Base-by-base conservation (phyloP, 2,888 invertebrate genomes). In the Congeria kusceri region DNA sequence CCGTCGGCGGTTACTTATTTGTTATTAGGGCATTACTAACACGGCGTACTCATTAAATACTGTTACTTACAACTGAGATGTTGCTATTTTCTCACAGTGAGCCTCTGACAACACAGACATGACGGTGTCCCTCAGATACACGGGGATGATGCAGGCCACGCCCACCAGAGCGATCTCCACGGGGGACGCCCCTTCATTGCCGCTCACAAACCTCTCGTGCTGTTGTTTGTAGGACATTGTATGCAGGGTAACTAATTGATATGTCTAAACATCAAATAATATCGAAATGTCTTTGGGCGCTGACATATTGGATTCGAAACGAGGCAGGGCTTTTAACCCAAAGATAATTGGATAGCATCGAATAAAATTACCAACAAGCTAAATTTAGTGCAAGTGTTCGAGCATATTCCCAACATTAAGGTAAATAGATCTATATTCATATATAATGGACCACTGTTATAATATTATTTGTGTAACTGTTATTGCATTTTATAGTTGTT, bases 161-260 rank as follows among this genome's bases (percentile, higher is more conserved):
- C 85, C 77, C 27, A 83, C 59, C 4, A 83, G 15, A 11, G 84
- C 65, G 20, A 89, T 81, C 59, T 88, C 86, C 4, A 67, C 7
- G 3, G 57, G 46, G 5, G 78, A 46, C 1, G 89, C 86, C 18
- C 90, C 90, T 27, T 78, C 73, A 53, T 87, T 86, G 1, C 86
- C 87, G 57, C 86, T 83, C 3, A 91, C 85, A 80, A 90, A 90
- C 11, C 70, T 63, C 77, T 89, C 87, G 53, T 90, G 90, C 29
- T 80, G 77, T 39, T 79, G 49, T 65, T 88, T 89, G 76, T 88
- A 90, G 0, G 69, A 69, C 79, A 80, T 78, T 9, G 65, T 77
- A 59, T 18, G n/a, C n/a, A n/a, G n/a, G n/a, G n/a, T n/a, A n/a
- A 63, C 44, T 63, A 47, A n/a, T 53, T 18, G 28, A 9, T 25